Percentiles rank a stretch among this genome's conserved stretches.
Conservation (phyloP, 2,113 vertebrate species). For the Oreocharis arfaki region DNA sequence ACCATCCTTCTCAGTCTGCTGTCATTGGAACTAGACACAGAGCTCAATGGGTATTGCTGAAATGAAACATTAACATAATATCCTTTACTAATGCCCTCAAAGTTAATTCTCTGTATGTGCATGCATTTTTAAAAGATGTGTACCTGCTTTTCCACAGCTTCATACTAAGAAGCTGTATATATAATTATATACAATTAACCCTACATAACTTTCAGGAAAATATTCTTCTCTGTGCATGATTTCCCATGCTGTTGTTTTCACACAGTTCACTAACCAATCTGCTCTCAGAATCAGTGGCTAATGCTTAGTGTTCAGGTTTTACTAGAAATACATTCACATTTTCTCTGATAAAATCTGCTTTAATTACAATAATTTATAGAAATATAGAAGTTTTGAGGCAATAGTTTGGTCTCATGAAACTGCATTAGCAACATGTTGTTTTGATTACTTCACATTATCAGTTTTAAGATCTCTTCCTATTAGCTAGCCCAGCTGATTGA, state of each 20-base stretch:
- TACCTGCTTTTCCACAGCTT: not conserved
- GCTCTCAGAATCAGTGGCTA: not conserved
- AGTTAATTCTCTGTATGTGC: not conserved
- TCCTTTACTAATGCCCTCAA: not conserved
- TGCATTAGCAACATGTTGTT: not conserved
- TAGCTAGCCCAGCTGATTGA: not conserved
- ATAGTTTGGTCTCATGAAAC: not conserved
- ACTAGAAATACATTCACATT: not conserved
- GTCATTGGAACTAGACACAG: not conserved
- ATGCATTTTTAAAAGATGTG: not conserved
- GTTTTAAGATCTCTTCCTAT: not conserved
- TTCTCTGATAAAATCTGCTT: not conserved
- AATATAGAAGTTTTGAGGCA: not conserved
- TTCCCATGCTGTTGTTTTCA: not conserved
- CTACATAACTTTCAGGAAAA: not conserved
- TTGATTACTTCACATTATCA: not conserved
- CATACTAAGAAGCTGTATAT: not conserved
- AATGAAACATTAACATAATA: not conserved
- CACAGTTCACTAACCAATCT: not conserved
- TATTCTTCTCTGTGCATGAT: not conserved
- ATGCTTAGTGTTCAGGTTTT: not conserved
- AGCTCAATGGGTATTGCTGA: not conserved
- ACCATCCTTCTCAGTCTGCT: not conserved
- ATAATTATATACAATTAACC: not conserved
- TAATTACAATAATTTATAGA: not conserved